Evolutionary conservation across 2,888 invertebrate species (phyloP).

Genomic region (Trichacis sp.): DNA sequence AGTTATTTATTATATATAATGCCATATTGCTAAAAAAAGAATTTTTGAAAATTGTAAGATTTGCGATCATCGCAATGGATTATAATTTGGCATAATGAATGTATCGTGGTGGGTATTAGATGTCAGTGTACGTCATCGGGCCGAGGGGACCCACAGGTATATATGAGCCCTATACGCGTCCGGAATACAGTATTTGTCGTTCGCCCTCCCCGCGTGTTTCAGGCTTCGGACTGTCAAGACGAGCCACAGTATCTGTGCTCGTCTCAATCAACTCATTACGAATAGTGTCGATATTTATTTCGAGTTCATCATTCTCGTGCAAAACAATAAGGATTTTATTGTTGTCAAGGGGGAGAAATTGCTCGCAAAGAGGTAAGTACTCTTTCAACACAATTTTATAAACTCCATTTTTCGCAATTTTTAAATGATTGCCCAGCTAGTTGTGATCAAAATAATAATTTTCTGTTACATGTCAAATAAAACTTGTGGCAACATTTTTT

Average conservation of each 20-base stretch:
- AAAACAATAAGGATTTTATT: slow-evolving; percentile 21
- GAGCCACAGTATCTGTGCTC: slow-evolving; percentile 16
- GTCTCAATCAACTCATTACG: slow-evolving; percentile 13
- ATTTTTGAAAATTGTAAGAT: not conserved
- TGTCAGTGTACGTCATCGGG: slow-evolving; percentile 44
- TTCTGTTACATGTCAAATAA: no score
- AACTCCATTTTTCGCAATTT: not conserved
- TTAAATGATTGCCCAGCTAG: no score
- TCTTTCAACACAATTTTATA: not conserved
- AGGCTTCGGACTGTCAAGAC: slow-evolving; percentile 31
- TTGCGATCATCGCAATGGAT: no score
- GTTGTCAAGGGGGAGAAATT: slow-evolving; percentile 8
- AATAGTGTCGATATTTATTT: slow-evolving; percentile 20
- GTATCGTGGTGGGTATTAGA: slow-evolving; percentile 24
- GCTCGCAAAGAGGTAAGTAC: slow-evolving; percentile 33
- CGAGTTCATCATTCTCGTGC: slow-evolving; percentile 18
- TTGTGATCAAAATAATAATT: no score
- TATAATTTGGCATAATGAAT: slow-evolving; percentile 1
- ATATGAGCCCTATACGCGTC: slow-evolving; percentile 66
- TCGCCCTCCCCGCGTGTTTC: slow-evolving; percentile 57
- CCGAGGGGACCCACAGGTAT: slow-evolving; percentile 58
- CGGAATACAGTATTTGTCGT: slow-evolving; percentile 67
- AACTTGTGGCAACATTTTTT: no score
- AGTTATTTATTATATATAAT: no score
- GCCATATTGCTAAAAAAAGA: no score